A percentile compares a stretch with the other conserved stretches of the same genome.
These are phyloP conservation scores for Myotis davidii DNA, from an alignment of 2,113 vertebrate genomes.

Conservation along the genomic window DNA sequence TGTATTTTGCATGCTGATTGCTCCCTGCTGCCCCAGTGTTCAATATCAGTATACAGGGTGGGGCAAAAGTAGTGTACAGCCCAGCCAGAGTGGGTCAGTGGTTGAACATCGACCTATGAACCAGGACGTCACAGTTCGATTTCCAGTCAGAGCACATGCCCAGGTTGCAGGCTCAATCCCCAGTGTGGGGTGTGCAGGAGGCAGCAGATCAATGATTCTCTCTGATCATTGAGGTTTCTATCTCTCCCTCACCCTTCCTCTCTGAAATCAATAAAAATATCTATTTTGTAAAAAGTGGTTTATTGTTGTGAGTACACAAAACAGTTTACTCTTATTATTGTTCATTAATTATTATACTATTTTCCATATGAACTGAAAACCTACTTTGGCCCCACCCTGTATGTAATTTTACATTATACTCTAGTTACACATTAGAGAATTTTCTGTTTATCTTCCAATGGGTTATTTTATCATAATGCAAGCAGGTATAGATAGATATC, in stretches of 20 bases:
- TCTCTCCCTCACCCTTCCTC: no score
- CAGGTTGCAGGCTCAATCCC: no score
- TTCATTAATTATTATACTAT: background rate
- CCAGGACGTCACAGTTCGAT: no score
- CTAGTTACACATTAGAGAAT: slow-evolving; percentile 14
- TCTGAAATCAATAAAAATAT: no score
- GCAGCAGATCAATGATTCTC: no score
- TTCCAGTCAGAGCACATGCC: no score
- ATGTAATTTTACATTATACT: background rate
- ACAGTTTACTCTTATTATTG: background rate
- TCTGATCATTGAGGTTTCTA: no score
- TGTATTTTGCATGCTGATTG: slow-evolving; percentile 16
- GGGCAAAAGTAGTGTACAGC: no score
- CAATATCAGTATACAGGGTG: background rate
- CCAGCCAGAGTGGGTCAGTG: no score
- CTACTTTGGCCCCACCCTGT: background rate
- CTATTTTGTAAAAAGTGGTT: background rate
- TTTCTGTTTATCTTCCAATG: background rate
- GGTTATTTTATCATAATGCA: slow-evolving; percentile 29
- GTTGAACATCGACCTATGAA: no score
- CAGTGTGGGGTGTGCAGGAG: no score
- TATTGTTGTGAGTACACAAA: background rate
- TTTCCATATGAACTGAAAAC: background rate
- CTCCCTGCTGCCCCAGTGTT: background rate
- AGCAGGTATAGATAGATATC: background rate